Evolutionary conservation across 2,797 vertebrate genomes (phyloP), one percentile per base, ranked within the genome.

Genomic region (Borostomias antarcticus): DNA sequence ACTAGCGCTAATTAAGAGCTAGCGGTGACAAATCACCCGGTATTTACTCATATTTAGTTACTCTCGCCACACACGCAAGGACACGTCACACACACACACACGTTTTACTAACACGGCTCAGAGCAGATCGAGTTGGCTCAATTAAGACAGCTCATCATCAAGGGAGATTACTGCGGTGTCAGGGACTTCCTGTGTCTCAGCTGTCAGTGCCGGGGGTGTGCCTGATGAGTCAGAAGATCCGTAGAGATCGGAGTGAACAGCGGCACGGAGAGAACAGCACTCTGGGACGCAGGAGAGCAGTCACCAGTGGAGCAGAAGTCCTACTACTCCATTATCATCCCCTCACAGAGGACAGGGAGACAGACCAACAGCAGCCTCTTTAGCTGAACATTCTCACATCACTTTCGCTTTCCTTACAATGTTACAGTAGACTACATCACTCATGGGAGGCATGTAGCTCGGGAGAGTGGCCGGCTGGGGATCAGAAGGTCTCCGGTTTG

Each of bases 91-190:
- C 56, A 53, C 35, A 40, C 25, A 11, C 37, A 26, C 28, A 15
- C 48, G 40, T 28, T 3, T 48, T 26, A 17, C 11, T 13, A 59
- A 40, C 15, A 40, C 56, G 15, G 58, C 54, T 64, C 58, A 30
- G 52, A 66, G 61, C 28, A 3, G 9, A 58, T 32, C 15, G 45
- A 8, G 35, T 52, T 59, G 59, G 40, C 53, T 66, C 59, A 47
- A 53, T 59, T 75, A 66, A 53, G 56, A 58, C 30, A 23, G 62
- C 51, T 78, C 68, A 77, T 74, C 60, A 70, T 71, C 19, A 51
- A 54, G 25, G 32, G 62, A 57, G 50, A 76, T 60, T 57, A 30
- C 28, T 59, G 64, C 64, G 37, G 37, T 23, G 48, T 53, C 17
- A 56, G 62, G 56, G 30, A 72, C 61, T 54, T 62, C 58, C 59